A percentile compares a stretch with the other conserved stretches of the same genome.
Conservation (phyloP, 2,113 vertebrate genomes). For the Climacteris rufus region DNA sequence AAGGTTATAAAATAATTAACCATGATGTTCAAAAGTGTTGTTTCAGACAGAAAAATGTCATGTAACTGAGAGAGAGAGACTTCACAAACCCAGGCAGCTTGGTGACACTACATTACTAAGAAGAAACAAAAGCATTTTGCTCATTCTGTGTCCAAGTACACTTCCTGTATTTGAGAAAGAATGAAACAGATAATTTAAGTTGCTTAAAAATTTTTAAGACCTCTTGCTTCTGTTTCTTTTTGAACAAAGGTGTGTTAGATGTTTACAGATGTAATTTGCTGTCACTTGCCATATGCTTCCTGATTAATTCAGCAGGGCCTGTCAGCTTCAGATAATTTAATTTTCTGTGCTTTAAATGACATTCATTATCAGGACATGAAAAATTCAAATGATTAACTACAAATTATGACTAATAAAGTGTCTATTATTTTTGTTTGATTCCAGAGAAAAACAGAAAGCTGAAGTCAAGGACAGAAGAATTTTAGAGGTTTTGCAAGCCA, state of each 20-base stretch:
- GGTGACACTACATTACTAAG: neutral
- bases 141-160: neutral
- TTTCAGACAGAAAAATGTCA: neutral
- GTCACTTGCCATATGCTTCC: conserved; percentile 73
- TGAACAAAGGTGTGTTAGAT: conserved; percentile 64
- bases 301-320: conserved; percentile 72
- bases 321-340: conserved; percentile 69
- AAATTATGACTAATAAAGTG: conserved; percentile 67
- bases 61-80: neutral
- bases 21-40: neutral
- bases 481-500: conserved; percentile 89
- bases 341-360: conserved; percentile 69
- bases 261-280: conserved; percentile 68
- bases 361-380: conserved; percentile 66
- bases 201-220: neutral
- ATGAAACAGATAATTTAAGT: neutral
- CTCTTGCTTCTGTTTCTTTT: conserved; percentile 21
- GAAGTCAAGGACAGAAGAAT: conserved; percentile 90
- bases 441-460: conserved; percentile 90
- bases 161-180: neutral
- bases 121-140: neutral
- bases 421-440: conserved; percentile 57
- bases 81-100: neutral
- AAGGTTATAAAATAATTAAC: neutral
- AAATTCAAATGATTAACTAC: conserved; percentile 65